Conservation (phyloP, 2,888 invertebrate species). For the Caenorhabditis auriculariae region DNA sequence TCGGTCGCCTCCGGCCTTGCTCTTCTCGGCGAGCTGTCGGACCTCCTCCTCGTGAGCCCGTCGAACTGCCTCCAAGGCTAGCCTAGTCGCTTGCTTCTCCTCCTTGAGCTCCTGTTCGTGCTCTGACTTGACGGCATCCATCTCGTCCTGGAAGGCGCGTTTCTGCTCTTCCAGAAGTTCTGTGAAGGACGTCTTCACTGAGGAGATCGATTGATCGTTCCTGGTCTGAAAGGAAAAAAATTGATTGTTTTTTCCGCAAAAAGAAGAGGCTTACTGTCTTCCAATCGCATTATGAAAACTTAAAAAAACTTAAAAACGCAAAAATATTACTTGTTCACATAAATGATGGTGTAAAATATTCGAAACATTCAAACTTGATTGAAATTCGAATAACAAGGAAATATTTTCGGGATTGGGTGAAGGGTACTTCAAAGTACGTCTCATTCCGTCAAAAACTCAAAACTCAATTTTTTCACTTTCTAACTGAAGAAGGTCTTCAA, state of each 20-base stretch:
- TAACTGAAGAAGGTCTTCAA: no score
- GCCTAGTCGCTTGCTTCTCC: slow-evolving; percentile 56
- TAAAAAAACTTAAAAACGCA: no score
- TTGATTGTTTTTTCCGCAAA: not conserved
- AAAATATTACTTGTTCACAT: no score
- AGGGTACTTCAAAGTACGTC: no score
- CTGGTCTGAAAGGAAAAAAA: slow-evolving; percentile 21
- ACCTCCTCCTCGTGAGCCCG: slow-evolving; percentile 59
- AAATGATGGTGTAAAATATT: no score
- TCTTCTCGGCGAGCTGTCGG: slow-evolving; percentile 30
- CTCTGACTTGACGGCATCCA: slow-evolving; percentile 43
- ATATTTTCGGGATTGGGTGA: no score
- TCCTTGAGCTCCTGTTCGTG: slow-evolving; percentile 55
- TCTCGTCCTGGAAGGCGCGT: slow-evolving; percentile 42
- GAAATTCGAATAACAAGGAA: no score
- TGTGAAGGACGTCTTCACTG: slow-evolving; percentile 46
- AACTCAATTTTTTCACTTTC: no score
- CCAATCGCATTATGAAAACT: no score
- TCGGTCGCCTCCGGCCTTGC: slow-evolving; percentile 14
- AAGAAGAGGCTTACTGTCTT: not conserved
- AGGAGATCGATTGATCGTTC: slow-evolving; percentile 42
- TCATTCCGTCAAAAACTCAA: no score
- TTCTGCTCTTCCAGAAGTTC: slow-evolving; percentile 49
- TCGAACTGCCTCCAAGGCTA: slow-evolving; percentile 60
- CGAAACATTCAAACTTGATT: no score